Base-by-base conservation (phyloP, 53 echinoderm and acorn worm species). In the Patiria pectinifera region DNA sequence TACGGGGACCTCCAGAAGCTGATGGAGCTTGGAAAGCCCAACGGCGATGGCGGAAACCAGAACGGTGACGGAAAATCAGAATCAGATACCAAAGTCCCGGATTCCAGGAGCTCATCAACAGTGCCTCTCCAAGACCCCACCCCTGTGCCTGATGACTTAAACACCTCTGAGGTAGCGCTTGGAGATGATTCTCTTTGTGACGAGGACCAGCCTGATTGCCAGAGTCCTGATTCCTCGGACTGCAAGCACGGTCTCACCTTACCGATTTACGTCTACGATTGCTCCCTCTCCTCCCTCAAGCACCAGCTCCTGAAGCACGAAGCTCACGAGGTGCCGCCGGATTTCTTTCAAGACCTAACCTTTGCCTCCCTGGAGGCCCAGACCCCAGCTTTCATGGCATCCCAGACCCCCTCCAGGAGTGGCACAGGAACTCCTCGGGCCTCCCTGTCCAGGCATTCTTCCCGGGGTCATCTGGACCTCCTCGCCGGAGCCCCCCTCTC, bases 181-280 rank as follows among this genome's bases (percentile, higher is more conserved):
- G 49, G 19, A 15, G 82, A 24, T 59, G 88, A 72, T 26, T 24
- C 48, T n/a, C 59, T 45, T 2, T 4, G 49, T 11, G 81, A 58
- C 19, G 15, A 48, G 48, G 74, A 66, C 72, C 35, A 91, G 71
- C 77, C 45, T 71, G 62, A 80, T 71, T 45, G 72, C 10, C 18
- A 15, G 82, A 72, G 80, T 45, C 47, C 70, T 3, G 21, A 46
- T 43, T 19, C 58, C 15, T 80, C 85, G 3, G 93, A 91, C 10
- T 75, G 2, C 0, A 89, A 72, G 21, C 92, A 78, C 0, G 62
- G 88, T 21, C 91, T 92, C 49, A 82, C 92, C 12, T 95, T 99
- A 10, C 96, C 99, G 4, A 93, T 99, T 53, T 99, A 95, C 48
- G 91, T 97, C 69, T 99, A 99, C 69, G 97, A 99, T 71, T 99